Evolutionary conservation across 2,113 vertebrate species (phyloP), one percentile per base, ranked within the genome.

Genomic region (Salvator merianae): DNA sequence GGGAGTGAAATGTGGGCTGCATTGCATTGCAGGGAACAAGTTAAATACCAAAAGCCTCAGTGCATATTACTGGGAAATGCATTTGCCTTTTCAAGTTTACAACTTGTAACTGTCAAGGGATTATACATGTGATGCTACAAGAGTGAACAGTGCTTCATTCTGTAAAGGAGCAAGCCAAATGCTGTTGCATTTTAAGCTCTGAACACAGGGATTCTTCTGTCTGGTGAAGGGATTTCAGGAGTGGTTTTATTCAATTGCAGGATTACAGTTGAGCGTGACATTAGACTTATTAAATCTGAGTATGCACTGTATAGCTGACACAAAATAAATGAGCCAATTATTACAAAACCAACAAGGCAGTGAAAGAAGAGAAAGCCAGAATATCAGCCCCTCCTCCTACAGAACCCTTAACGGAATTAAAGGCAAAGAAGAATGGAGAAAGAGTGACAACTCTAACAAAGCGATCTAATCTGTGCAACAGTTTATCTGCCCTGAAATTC

Each of bases 41-140:
- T 81, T 79, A 86, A 88, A 92, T 34, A 30, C 26, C 85, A 86
- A 87, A 80, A 86, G 38, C 81, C 72, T 84, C 38, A n/a, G 5
- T 86, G 34, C 1, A 47, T 76, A 68, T 65, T 79, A 70, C 34
- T 0, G 0, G 36, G 43, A 79, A 83, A 32, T 26, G 84, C 81
- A 87, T 90, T 88, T 89, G 3, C 77, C 65, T 76, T 87, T 91
- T 82, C 0, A 62, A 79, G 50, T 81, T 84, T 66, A 71, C 22
- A 79, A 47, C 53, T 90, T 84, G 30, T 83, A 88, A 65, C 40
- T 74, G 0, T 87, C 77, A 88, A 82, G 74, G 72, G 30, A 43
- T 90, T 89, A 43, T 59, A 59, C 59, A 88, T 30, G 53, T 85
- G 71, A 71, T 26, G 80, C 18, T 79, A 3, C 32, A 63, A 62